Evolutionary conservation across 2,113 vertebrate genomes (phyloP), one percentile per base, ranked within the genome.

Genomic region (Periophthalmus modestus): DNA sequence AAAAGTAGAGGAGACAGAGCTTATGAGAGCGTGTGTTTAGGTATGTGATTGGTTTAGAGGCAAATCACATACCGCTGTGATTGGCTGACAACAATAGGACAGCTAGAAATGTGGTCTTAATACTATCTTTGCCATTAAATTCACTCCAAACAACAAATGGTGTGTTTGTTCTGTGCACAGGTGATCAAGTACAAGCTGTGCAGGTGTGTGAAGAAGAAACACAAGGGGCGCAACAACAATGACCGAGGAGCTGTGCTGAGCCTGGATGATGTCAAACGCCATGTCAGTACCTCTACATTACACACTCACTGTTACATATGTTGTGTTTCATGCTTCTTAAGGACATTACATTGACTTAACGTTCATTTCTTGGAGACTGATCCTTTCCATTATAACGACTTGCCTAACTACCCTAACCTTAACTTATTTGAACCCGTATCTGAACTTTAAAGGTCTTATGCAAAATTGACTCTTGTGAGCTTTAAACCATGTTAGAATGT

Each of bases 251-350:
- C 97, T 7, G 95, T 96, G 7, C 94, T 99, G 89, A 98, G 96
- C 92, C 94, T 99, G 95, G 97, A 99, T 19, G 96, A 99, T 69
- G 96, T 99, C 83, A 98, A 98, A 78, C 96, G 94, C 92, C 97
- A 99, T 46, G 97, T 98, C 83, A 98, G 97, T 94, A 88, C 21
- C 58, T 80, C 73, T 70, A 28, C 28, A 28, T 59, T 77, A 79
- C 75, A 75, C 73, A 82, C 62, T 61, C 36, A 68, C 76, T 73
- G 62, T 28, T 28, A 28, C 28, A 28, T 28, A 28, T 28, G 28
- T 28, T 28, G 28, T 1, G 28, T 28, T 28, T 28, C 28, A 3
- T 28, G 28, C 28, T 28, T 28, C 28, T 28, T 28, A 28, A 28
- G 28, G 28, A 28, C 28, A 28, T 28, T 28, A 28, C 28, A 28